Evolutionary conservation across 2,113 vertebrate species (phyloP), one percentile per base, ranked within the genome.

Genomic region (Peucedramus taeniatus): DNA sequence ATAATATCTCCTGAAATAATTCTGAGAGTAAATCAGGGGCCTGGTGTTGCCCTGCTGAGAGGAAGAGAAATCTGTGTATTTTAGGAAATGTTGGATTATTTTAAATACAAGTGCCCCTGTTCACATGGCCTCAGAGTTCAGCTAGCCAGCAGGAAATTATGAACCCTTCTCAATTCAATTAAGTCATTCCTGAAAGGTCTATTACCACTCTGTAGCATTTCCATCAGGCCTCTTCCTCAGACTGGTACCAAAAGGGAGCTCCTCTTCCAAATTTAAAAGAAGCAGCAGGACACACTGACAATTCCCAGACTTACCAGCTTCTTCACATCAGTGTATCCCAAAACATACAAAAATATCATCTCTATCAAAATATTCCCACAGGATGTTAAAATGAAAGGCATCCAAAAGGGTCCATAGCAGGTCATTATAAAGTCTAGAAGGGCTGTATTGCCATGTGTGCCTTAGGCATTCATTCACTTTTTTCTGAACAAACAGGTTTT

Each of bases 121-220:
- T 95, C 95, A 95, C 94, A 96, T 91, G 93, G 94, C 95, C 96
- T 93, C 91, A 80, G 68, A 83, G 95, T 97, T 97, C 91, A 97
- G 42, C 70, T 51, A 74, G 91, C 59, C 93, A 96, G 90, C 90
- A 63, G 91, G 94, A 94, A 91, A 77, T 23, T 1, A 57, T 83
- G 84, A 95, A 76, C 37, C 28, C 44, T 83, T 70, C 50, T 86
- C 60, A 45, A 45, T 71, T 93, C 81, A 89, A 37, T 49, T 28
- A 87, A 89, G 39, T 59, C 4, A 72, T 80, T 42, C 45, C 59
- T 65, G 59, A 80, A 85, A 95, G 66, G 22, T 54, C 83, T 83
- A 17, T 26, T 80, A 53, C 59, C 31, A 57, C 4, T 65, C 37
- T 20, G 9, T 1, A 89, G 42, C 42, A 47, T 30, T 93, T 75